Evolutionary conservation across 2,113 vertebrate species (phyloP).

Genomic region (Elephantulus edwardii): DNA sequence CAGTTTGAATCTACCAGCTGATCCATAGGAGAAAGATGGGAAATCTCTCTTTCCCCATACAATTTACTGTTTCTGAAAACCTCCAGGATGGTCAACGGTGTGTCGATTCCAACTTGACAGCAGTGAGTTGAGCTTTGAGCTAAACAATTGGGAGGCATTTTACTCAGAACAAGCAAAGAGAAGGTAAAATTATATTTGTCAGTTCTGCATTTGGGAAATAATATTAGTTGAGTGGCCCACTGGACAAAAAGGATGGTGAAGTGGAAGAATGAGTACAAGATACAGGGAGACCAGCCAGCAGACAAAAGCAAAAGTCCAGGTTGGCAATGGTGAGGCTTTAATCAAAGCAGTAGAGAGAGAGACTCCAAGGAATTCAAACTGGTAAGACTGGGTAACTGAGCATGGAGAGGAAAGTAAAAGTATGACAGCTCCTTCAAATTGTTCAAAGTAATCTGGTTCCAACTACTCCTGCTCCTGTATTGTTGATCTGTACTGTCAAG

Average conservation of each 20-base stretch:
- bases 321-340: background rate
- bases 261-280: background rate
- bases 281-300: background rate
- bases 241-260: background rate
- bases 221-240: background rate
- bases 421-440: background rate
- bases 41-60: too few species aligned
- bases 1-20: too few species aligned
- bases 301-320: background rate
- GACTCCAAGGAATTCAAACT: background rate
- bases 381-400: background rate
- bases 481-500: too few species aligned
- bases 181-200: background rate
- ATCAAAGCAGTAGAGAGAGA: background rate
- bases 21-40: too few species aligned
- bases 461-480: background rate
- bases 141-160: background rate
- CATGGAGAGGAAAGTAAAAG: background rate
- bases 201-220: background rate
- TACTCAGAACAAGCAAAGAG: background rate
- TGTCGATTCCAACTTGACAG: too few species aligned
- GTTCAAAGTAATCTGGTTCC: background rate
- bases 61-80: too few species aligned
- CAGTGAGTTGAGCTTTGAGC: too few species aligned
- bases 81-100: too few species aligned